These are phyloP conservation scores for Anagyrus pseudococci DNA, from an alignment of 2,888 invertebrate genomes.

Conservation along the genomic window DNA sequence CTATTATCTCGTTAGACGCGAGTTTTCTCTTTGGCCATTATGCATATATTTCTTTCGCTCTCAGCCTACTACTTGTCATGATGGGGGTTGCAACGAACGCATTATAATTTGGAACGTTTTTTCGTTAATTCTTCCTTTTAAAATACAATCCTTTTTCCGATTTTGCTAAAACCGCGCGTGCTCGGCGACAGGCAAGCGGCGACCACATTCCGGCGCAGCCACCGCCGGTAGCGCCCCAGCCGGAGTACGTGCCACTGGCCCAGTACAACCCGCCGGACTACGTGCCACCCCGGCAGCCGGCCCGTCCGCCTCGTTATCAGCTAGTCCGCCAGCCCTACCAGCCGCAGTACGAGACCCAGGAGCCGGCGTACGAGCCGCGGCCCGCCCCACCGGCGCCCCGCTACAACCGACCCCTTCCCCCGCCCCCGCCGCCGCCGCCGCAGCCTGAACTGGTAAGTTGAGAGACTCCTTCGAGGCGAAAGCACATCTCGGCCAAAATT, in stretches of 20 bases:
- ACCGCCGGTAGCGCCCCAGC: conserved; percentile 61
- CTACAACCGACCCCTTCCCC: background rate
- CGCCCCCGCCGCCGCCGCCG: background rate
- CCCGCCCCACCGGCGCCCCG: conserved; percentile 31
- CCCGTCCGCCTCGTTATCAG: conserved; percentile 41
- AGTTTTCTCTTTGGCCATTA: too few species aligned
- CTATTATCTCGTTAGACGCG: too few species aligned
- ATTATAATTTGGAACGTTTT: too few species aligned
- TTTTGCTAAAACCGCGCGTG: too few species aligned
- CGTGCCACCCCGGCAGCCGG: conserved; percentile 50
- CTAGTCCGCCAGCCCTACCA: conserved; percentile 58
- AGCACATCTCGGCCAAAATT: background rate
- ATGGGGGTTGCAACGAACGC: too few species aligned
- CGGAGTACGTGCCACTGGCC: conserved; percentile 54
- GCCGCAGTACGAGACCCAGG: conserved; percentile 61
- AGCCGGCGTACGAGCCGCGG: conserved; percentile 56
- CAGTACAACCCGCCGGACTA: conserved; percentile 57
- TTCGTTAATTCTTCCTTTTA: too few species aligned
- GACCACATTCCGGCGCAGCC: conserved; percentile 72
- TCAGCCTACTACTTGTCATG: too few species aligned
- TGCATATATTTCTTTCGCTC: too few species aligned
- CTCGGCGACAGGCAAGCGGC: conserved; percentile 78
- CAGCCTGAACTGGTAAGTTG: conserved; percentile 22
- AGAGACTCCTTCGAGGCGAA: background rate
- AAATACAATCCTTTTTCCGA: too few species aligned